Conservation (phyloP, 2,888 invertebrate species). For the Furcula furcula region DNA sequence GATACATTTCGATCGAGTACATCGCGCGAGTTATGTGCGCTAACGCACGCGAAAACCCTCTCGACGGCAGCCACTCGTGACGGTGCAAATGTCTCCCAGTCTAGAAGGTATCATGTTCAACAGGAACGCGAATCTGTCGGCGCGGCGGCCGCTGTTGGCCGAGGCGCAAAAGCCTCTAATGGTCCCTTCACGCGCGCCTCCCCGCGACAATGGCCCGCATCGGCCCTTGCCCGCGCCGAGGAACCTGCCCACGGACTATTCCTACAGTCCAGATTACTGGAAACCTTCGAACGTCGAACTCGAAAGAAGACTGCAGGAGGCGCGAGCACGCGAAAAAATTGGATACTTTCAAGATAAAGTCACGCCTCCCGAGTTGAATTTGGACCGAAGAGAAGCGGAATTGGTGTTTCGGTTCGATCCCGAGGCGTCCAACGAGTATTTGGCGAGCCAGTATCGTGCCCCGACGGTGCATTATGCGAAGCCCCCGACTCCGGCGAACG, state of each 20-base stretch:
- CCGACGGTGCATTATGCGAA: slow-evolving; percentile 70
- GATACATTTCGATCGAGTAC: slow-evolving; percentile 31
- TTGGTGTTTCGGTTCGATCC: slow-evolving; percentile 75
- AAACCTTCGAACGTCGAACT: slow-evolving; percentile 76
- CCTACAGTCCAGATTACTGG: slow-evolving; percentile 68
- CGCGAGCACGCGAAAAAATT: slow-evolving; percentile 70
- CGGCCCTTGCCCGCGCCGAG: slow-evolving; percentile 61
- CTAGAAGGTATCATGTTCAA: slow-evolving; percentile 78
- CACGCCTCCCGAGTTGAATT: slow-evolving; percentile 64
- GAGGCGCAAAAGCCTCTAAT: slow-evolving; percentile 73
- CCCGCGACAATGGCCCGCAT: slow-evolving; percentile 65
- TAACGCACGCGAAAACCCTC: slow-evolving; percentile 58
- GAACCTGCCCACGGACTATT: slow-evolving; percentile 49
- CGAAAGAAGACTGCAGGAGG: slow-evolving; percentile 68
- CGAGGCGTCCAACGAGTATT: slow-evolving; percentile 69
- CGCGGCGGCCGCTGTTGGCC: slow-evolving; percentile 74
- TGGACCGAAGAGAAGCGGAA: slow-evolving; percentile 72
- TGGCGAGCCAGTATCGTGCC: slow-evolving; percentile 68
- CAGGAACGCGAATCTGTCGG: slow-evolving; percentile 74
- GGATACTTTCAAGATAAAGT: slow-evolving; percentile 77
- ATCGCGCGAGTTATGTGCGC: slow-evolving; percentile 71
- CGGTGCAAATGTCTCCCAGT: slow-evolving; percentile 78
- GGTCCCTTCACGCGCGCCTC: slow-evolving; percentile 70
- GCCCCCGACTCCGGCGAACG: slow-evolving; percentile 70
- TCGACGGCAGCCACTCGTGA: slow-evolving; percentile 55